A percentile compares a stretch with the other conserved stretches of the same genome.
phyloP scores from a whole-genome alignment of 1,140 invertebrate species.

The Caerostris extrusa region DNA sequence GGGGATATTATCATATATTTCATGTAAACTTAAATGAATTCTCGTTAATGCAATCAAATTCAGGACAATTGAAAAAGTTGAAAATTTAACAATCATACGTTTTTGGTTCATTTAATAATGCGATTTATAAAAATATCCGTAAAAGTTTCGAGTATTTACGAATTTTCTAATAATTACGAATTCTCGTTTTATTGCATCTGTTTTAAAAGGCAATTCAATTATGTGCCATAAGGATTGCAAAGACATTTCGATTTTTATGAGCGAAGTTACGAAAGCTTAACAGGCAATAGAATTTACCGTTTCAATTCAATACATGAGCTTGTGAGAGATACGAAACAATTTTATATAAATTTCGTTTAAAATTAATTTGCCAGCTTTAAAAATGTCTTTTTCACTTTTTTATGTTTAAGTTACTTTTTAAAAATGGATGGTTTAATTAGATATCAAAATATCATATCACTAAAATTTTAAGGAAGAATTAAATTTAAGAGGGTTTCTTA shows the following conservation, averaged over 20 bases:
- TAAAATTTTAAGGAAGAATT: too few species aligned
- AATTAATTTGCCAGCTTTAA: neutral
- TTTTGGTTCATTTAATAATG: too few species aligned
- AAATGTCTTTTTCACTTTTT: neutral
- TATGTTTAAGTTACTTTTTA: neutral
- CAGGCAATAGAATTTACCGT: neutral
- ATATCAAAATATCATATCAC: too few species aligned
- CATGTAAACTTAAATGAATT: too few species aligned
- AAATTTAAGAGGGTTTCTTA: too few species aligned
- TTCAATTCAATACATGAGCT: neutral
- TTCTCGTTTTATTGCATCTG: neutral
- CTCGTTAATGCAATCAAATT: too few species aligned
- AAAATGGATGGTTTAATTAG: neutral
- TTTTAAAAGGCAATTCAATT: neutral
- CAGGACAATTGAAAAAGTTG: too few species aligned
- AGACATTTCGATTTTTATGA: neutral
- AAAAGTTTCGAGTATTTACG: too few species aligned
- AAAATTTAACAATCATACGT: too few species aligned
- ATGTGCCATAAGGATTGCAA: neutral
- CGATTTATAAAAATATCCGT: too few species aligned
- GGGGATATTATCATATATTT: too few species aligned
- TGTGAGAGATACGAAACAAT: neutral
- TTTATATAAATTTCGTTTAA: neutral
- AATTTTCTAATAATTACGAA: too few species aligned
- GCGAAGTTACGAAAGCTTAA: neutral